Percentiles rank a stretch among this genome's conserved stretches.
These are phyloP conservation scores for Metaphire vulgaris DNA, from an alignment of 1,140 invertebrate genomes.

Conservation along the genomic window DNA sequence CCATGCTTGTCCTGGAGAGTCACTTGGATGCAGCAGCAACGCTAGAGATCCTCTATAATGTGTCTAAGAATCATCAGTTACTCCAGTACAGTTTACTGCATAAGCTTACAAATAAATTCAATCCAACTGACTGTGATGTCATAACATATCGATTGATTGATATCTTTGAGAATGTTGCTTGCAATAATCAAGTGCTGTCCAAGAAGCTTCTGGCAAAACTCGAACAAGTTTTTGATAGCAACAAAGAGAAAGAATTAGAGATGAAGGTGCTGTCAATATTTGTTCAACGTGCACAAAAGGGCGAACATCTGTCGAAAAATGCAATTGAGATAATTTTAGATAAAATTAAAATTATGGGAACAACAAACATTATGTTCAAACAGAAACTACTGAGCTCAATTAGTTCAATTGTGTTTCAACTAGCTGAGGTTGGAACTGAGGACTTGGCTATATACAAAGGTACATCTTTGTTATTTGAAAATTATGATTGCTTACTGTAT, in stretches of 20 bases:
- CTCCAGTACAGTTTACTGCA: not conserved
- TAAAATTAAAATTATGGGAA: not conserved
- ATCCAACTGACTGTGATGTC: not conserved
- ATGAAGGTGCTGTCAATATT: not conserved
- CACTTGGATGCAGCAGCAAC: not conserved
- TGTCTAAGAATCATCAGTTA: not conserved
- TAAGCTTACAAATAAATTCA: not conserved
- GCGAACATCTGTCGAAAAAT: not conserved
- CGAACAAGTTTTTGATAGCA: not conserved
- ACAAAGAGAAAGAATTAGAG: not conserved
- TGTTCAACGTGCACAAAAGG: not conserved
- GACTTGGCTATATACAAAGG: not conserved
- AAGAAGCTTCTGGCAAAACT: not conserved
- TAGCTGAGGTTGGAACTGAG: not conserved
- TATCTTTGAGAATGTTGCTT: not conserved
- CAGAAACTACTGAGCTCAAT: not conserved
- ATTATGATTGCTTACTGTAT: too few relatives aligned
- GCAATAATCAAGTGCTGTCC: not conserved
- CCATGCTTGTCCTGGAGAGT: not conserved
- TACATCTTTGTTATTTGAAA: not conserved
- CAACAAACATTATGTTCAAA: not conserved
- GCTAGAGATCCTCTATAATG: not conserved
- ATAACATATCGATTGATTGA: not conserved
- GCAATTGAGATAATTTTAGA: not conserved
- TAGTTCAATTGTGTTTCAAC: not conserved